phyloP scores from a whole-genome alignment of 2,113 vertebrate species.

The Halcyon senegalensis region DNA sequence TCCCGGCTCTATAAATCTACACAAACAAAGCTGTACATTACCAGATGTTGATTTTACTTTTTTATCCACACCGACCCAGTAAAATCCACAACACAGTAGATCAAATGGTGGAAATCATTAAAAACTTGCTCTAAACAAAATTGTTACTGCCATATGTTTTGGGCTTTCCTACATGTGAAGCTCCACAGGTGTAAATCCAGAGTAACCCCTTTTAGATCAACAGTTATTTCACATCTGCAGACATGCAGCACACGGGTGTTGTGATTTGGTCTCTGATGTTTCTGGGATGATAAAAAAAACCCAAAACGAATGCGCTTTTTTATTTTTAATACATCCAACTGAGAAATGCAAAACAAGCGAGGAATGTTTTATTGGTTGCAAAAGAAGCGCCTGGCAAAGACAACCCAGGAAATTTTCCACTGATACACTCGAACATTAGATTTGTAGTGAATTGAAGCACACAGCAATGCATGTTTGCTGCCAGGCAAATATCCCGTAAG shows the following conservation, averaged over 20 bases:
- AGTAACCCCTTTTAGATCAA: background rate
- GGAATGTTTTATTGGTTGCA: background rate
- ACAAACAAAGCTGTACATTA: conserved; percentile 47
- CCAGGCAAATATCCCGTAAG: background rate
- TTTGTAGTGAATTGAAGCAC: background rate
- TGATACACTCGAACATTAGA: background rate
- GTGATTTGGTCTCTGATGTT: background rate
- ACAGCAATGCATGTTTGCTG: background rate
- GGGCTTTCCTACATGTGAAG: background rate
- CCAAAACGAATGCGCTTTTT: background rate
- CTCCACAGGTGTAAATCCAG: conserved; percentile 38
- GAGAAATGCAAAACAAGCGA: background rate
- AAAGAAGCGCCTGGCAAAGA: background rate
- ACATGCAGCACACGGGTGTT: background rate
- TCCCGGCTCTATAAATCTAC: conserved; percentile 26
- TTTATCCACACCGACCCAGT: conserved; percentile 30
- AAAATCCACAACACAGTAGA: conserved; percentile 29
- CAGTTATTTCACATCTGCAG: conserved; percentile 12
- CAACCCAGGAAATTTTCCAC: background rate
- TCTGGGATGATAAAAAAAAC: background rate
- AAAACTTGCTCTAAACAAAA: conserved; percentile 39
- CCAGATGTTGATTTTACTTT: conserved; percentile 60
- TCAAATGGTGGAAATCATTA: conserved; percentile 44
- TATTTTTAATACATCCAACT: background rate
- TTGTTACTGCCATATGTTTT: background rate